A percentile compares a stretch with the other conserved stretches of the same genome.
These are phyloP conservation scores for Pedicia rivosa DNA, from an alignment of 2,888 invertebrate species.

Conservation along the genomic window DNA sequence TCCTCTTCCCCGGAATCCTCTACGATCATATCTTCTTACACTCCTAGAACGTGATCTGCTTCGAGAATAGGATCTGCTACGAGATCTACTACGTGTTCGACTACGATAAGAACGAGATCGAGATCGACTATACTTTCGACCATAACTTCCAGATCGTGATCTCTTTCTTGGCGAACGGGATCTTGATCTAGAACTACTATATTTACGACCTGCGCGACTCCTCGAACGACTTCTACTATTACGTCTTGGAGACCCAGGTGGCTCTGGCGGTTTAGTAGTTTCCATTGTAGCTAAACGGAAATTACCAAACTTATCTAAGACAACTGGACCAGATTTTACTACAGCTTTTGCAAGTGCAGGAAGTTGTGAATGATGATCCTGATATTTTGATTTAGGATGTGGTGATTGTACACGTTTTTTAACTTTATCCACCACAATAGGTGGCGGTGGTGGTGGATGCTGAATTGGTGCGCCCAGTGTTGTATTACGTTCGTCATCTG, in stretches of 20 bases:
- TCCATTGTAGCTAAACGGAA: constrained; percentile 46
- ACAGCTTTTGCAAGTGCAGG: constrained; percentile 12
- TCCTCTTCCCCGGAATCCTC: constrained; percentile 7
- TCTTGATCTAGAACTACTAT: constrained; percentile 9
- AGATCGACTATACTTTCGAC: constrained; percentile 7
- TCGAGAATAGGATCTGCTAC: not conserved
- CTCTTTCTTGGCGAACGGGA: constrained; percentile 17
- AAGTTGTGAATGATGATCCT: constrained; percentile 19
- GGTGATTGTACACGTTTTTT: constrained; percentile 25
- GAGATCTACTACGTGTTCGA: constrained; percentile 5
- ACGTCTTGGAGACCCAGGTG: constrained; percentile 7
- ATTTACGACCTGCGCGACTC: constrained; percentile 6
- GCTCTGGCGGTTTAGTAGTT: constrained; percentile 13
- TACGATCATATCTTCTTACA: constrained; percentile 8
- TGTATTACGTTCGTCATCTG: constrained; percentile 6
- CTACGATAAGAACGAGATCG: constrained; percentile 16
- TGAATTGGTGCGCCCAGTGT: not conserved
- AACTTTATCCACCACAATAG: not conserved
- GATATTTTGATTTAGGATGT: constrained; percentile 16
- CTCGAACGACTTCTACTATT: constrained; percentile 15
- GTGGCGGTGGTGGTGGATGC: constrained; percentile 8
- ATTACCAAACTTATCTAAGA: constrained; percentile 57
- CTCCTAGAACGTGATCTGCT: constrained; percentile 16
- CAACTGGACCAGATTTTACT: constrained; percentile 36
- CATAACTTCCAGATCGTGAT: constrained; percentile 9